phyloP scores from a whole-genome alignment of 2,797 vertebrate genomes.

The Cryptoprocta ferox region DNA sequence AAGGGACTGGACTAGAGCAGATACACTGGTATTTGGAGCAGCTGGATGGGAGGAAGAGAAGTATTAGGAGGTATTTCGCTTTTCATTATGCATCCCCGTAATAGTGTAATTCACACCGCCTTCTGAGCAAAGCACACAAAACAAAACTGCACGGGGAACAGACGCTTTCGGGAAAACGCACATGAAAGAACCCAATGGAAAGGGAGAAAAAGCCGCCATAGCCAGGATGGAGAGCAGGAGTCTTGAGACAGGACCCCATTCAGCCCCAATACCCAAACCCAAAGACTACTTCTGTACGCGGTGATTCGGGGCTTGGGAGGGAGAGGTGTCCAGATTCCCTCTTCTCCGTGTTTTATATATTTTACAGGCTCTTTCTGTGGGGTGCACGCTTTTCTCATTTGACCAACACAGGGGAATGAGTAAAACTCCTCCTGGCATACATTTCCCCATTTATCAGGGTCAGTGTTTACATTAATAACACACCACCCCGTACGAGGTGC shows the following conservation, averaged over 20 bases:
- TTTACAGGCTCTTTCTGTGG: constrained; percentile 51
- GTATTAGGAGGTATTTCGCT: neutral
- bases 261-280: constrained; percentile 60
- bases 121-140: neutral
- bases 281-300: constrained; percentile 63
- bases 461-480: constrained; percentile 72
- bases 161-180: neutral
- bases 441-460: constrained; percentile 82
- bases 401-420: constrained; percentile 70
- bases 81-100: neutral
- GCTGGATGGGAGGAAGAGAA: neutral
- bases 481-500: constrained; percentile 7
- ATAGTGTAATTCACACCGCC: neutral
- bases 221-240: neutral
- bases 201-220: neutral
- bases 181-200: neutral
- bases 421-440: constrained; percentile 83
- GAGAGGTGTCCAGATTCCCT: constrained; percentile 57
- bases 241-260: neutral
- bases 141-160: neutral
- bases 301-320: neutral
- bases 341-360: neutral
- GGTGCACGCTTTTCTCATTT: constrained; percentile 62
- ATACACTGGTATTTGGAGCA: neutral
- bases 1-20: neutral